Evolutionary conservation across 64 coral and sea anemone species (phyloP).

Genomic region (Exaiptasia diaphana): DNA sequence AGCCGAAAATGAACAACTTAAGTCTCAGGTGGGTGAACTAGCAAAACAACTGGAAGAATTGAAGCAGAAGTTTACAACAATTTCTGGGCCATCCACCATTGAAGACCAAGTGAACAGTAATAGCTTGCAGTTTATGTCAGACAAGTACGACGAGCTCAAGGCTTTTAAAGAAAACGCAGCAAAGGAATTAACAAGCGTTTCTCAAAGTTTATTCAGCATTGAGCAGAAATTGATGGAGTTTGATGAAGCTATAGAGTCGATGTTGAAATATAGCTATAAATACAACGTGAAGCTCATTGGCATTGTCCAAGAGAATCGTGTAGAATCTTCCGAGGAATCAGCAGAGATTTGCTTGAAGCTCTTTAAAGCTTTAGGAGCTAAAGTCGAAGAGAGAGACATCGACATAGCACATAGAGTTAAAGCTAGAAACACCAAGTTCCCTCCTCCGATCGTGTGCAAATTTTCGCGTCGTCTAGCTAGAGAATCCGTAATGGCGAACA

Average conservation of each 20-base stretch:
- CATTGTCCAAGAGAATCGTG: neutral
- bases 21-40: too few species aligned
- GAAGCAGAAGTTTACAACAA: neutral
- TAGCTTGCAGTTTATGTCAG: neutral
- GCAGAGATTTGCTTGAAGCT: neutral
- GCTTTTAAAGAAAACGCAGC: neutral
- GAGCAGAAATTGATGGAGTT: neutral
- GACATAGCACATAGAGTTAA: constrained; percentile 28
- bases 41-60: neutral
- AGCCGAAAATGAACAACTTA: neutral
- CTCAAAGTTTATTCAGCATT: too few species aligned
- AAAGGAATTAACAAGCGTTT: too few species aligned
- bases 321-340: constrained; percentile 14
- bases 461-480: neutral
- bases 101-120: neutral
- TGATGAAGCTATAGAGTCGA: neutral
- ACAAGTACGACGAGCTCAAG: neutral
- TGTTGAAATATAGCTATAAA: neutral
- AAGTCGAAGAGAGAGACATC: constrained; percentile 18
- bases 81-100: neutral
- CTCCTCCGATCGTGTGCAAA: constrained; percentile 5
- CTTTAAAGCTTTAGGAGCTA: neutral
- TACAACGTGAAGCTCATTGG: neutral
- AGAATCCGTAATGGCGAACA: neutral
- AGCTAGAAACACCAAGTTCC: neutral